Evolutionary conservation across 2,797 vertebrate genomes (phyloP).

Genomic region (Neoniphon sammara): DNA sequence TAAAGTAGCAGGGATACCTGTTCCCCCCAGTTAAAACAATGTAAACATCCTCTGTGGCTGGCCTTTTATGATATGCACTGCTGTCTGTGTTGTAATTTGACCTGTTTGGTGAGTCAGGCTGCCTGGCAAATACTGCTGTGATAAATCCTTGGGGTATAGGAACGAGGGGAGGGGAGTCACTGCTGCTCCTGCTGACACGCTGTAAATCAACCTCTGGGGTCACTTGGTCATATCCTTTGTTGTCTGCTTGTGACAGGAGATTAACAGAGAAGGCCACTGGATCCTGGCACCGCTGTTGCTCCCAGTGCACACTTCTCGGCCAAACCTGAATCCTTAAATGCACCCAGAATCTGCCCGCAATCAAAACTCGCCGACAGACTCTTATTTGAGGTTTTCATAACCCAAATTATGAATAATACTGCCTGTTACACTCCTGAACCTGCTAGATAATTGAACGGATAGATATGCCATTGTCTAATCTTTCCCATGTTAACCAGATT

Average conservation of each 20-base stretch:
- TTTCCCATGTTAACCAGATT: not conserved
- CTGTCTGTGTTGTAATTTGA: slow-evolving; percentile 61
- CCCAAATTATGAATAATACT: too few relatives aligned
- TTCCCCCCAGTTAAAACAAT: not conserved
- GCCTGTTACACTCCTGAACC: too few relatives aligned
- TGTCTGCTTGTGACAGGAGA: slow-evolving; percentile 43
- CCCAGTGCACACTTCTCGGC: not conserved
- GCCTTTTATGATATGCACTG: slow-evolving; percentile 13
- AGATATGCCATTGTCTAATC: not conserved
- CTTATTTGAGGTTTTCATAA: too few relatives aligned
- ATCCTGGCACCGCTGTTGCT: slow-evolving; percentile 5
- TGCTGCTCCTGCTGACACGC: slow-evolving; percentile 64
- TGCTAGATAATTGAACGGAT: not conserved
- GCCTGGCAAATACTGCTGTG: slow-evolving; percentile 48
- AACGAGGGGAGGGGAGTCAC: slow-evolving; percentile 9
- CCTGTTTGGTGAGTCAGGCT: slow-evolving; percentile 60
- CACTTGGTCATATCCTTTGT: slow-evolving; percentile 59
- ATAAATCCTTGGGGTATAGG: slow-evolving; percentile 55
- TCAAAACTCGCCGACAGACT: too few relatives aligned
- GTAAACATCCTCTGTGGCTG: not conserved
- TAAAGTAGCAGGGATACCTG: not conserved
- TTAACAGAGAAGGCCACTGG: slow-evolving; percentile 12
- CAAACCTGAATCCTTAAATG: not conserved
- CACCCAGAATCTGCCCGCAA: not conserved
- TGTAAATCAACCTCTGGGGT: slow-evolving; percentile 74